Conservation (phyloP, 2,113 vertebrate species). For the Cariama cristata region DNA sequence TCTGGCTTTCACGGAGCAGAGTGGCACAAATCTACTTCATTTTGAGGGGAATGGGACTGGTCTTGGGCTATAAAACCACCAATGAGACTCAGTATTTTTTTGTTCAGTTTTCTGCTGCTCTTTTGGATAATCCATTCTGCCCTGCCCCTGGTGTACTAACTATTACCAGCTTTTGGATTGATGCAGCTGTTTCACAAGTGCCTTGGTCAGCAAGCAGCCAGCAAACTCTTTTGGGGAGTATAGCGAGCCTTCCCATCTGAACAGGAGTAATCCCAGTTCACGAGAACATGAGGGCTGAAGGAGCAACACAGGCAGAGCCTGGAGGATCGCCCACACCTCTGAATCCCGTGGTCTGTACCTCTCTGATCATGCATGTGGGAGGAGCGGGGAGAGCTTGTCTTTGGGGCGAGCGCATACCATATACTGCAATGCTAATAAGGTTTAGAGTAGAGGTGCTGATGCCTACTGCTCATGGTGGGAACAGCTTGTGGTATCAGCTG, state of each 20-base stretch:
- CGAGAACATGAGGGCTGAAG: not conserved
- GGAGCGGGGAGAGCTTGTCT: not conserved
- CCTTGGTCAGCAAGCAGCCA: not conserved
- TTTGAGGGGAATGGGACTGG: not conserved
- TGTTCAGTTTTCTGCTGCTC: not conserved
- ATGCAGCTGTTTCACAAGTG: not conserved
- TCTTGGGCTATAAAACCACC: not conserved
- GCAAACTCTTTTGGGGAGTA: not conserved
- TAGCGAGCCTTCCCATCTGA: not conserved
- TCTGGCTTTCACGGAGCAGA: not conserved
- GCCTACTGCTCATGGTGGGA: not conserved
- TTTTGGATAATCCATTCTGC: not conserved
- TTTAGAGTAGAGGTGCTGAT: not conserved
- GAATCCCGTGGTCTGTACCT: fast-evolving
- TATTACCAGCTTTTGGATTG: not conserved
- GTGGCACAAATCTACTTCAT: not conserved
- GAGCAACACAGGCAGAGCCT: not conserved
- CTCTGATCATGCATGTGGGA: not conserved
- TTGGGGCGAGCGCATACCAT: fast-evolving
- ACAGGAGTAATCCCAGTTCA: not conserved
- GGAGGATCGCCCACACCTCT: not conserved
- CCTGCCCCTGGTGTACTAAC: not conserved
- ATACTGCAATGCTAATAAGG: not conserved
- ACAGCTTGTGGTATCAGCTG: not conserved
- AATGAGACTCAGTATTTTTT: not conserved